phyloP scores from a whole-genome alignment of 1,140 invertebrate species.

The Drosophila virilis region DNA sequence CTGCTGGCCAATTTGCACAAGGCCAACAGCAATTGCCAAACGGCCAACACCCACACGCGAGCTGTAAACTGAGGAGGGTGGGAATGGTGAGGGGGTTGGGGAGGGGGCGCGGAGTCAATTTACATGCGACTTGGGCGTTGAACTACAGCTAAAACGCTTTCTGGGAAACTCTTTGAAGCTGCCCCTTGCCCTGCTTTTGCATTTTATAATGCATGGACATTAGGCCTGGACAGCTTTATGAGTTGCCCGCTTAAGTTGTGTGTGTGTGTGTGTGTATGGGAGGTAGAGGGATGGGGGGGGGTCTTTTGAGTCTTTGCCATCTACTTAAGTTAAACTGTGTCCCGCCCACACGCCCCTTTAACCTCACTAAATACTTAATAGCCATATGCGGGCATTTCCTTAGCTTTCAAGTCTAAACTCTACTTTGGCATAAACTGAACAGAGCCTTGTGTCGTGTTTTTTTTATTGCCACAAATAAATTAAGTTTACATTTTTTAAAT shows the following conservation, averaged over 20 bases:
- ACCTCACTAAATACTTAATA: background rate
- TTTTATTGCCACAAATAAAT: no score
- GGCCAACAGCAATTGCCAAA: conserved; percentile 53
- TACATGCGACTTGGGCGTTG: conserved; percentile 18
- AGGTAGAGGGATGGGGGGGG: no score
- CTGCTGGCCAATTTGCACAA: conserved; percentile 66
- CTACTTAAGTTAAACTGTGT: conserved; percentile 10
- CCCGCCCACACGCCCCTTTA: background rate
- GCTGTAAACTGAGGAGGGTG: background rate
- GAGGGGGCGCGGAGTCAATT: background rate
- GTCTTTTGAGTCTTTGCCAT: background rate
- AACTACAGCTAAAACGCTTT: background rate
- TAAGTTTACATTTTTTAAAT: no score
- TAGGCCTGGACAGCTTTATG: background rate
- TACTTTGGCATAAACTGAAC: background rate
- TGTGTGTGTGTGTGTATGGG: background rate
- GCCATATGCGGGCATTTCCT: background rate
- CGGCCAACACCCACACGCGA: conserved; percentile 27
- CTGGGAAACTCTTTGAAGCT: background rate
- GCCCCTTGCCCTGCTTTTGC: background rate
- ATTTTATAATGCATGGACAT: conserved; percentile 13
- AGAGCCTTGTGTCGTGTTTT: no score
- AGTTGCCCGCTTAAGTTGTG: background rate
- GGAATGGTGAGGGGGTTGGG: no score
- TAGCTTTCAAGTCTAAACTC: no score